Percentiles rank a stretch among this genome's conserved stretches.
Conservation (phyloP, 1,140 invertebrate genomes). For the Bombus polaris region DNA sequence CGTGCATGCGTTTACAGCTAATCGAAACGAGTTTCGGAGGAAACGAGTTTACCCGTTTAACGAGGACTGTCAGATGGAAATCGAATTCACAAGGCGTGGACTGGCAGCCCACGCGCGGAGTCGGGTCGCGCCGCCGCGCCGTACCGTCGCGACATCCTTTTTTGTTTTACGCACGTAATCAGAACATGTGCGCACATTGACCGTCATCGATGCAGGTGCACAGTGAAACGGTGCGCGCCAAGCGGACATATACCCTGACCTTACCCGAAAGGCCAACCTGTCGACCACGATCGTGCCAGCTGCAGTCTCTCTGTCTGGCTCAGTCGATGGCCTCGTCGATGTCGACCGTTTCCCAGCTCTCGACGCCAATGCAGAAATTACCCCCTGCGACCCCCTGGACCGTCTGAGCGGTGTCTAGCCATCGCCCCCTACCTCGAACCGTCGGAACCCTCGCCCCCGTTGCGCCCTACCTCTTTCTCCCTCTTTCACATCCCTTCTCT, state of each 20-base stretch:
- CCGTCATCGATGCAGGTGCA: conserved; percentile 62
- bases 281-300: conserved; percentile 31
- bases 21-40: conserved; percentile 11
- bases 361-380: conserved; percentile 75
- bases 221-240: conserved; percentile 18
- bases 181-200: conserved; percentile 53
- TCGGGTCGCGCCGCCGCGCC: neutral
- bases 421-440: conserved; percentile 73
- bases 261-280: conserved; percentile 50
- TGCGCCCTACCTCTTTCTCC: conserved; percentile 49
- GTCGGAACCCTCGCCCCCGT: conserved; percentile 62
- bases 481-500: conserved; percentile 24
- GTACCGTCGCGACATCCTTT: conserved; percentile 43
- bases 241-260: conserved; percentile 45
- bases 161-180: conserved; percentile 61
- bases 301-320: conserved; percentile 40
- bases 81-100: conserved; percentile 50
- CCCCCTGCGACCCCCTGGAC: conserved; percentile 75
- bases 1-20: conserved; percentile 27
- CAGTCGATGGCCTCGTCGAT: conserved; percentile 24
- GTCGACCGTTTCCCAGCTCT: conserved; percentile 55
- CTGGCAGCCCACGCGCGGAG: conserved; percentile 28
- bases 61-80: conserved; percentile 23
- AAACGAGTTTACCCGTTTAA: conserved; percentile 18
- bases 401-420: conserved; percentile 79